These are phyloP conservation scores for Sinella curviseta DNA, from an alignment of 1,140 invertebrate species.

Conservation along the genomic window DNA sequence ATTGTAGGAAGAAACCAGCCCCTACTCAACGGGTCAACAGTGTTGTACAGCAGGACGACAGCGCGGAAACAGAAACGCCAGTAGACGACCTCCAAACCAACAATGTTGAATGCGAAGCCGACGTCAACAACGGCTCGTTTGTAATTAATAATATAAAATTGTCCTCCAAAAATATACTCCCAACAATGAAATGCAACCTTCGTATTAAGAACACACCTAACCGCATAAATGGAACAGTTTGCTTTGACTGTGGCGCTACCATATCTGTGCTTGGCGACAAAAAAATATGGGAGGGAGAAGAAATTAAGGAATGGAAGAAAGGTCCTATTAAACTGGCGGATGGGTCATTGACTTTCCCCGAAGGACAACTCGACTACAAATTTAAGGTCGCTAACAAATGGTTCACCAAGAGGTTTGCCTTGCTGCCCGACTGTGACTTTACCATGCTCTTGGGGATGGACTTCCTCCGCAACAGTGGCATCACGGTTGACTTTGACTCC, in stretches of 20 bases:
- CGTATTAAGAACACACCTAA: neutral
- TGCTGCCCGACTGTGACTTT: neutral
- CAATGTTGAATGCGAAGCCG: neutral
- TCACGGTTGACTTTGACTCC: neutral
- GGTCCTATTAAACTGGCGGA: neutral
- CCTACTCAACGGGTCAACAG: neutral
- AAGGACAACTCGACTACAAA: neutral
- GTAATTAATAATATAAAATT: neutral
- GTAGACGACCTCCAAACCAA: neutral
- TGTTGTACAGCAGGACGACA: neutral
- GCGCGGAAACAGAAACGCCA: neutral
- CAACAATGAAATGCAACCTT: neutral
- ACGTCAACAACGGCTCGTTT: neutral
- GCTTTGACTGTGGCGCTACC: neutral
- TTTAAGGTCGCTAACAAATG: neutral
- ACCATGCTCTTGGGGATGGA: constrained; percentile 29
- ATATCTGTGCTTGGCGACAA: neutral
- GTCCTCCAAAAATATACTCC: neutral
- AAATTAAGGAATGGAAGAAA: neutral
- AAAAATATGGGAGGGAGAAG: neutral
- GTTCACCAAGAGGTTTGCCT: neutral
- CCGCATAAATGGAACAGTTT: neutral
- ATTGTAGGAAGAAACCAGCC: neutral
- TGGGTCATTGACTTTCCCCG: neutral
- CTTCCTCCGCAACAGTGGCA: constrained; percentile 13